Conservation (phyloP, 1,140 invertebrate genomes). For the Drosophila ficusphila region DNA sequence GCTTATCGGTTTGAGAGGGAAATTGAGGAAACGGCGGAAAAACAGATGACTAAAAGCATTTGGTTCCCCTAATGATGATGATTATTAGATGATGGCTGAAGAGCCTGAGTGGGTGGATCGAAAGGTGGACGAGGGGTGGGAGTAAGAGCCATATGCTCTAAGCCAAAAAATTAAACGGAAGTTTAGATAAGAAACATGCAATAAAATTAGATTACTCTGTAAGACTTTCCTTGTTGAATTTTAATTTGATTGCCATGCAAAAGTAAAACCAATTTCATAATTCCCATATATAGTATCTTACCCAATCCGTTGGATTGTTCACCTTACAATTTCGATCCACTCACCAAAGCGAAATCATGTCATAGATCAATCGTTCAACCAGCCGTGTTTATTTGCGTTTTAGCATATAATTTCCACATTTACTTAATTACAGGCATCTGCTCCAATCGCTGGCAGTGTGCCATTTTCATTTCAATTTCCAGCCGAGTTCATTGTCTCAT, state of each 20-base stretch:
- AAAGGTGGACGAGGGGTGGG: neutral
- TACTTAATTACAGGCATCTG: constrained; percentile 65
- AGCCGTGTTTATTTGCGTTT: constrained; percentile 16
- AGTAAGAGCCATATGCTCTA: constrained; percentile 17
- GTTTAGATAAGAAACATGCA: neutral
- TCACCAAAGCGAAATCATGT: constrained; percentile 25
- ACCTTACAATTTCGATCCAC: constrained; percentile 12
- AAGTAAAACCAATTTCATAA: constrained; percentile 11
- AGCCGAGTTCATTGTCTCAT: constrained; percentile 74
- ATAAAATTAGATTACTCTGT: neutral
- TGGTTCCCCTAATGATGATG: constrained; percentile 59
- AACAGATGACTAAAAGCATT: constrained; percentile 80
- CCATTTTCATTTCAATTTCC: constrained; percentile 68
- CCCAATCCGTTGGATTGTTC: neutral
- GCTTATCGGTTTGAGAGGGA: constrained; percentile 43
- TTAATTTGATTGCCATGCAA: no score
- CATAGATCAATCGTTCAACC: constrained; percentile 46
- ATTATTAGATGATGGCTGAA: constrained; percentile 31
- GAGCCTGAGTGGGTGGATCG: constrained; percentile 1
- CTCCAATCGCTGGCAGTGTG: constrained; percentile 46
- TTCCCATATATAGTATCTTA: neutral
- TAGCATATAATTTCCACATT: constrained; percentile 64
- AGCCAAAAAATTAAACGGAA: neutral
- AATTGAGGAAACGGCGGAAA: constrained; percentile 10
- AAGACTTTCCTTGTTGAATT: neutral